Evolutionary conservation across 2,888 invertebrate genomes (phyloP).

Genomic region (Capitulum mitella): DNA sequence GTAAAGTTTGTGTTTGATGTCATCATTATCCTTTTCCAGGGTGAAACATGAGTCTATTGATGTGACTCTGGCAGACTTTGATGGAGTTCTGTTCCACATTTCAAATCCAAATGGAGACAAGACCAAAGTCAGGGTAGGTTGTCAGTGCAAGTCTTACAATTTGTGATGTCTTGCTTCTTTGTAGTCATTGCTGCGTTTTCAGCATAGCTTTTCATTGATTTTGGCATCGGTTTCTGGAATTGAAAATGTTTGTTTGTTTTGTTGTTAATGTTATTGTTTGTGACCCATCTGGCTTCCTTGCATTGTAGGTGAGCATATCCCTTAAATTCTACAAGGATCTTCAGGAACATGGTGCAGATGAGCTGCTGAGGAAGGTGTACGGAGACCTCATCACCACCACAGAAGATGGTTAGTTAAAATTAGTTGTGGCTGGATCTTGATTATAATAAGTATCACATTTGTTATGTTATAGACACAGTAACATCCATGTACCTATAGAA

Average conservation of each 20-base stretch:
- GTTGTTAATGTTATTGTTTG: no score
- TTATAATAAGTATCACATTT: no score
- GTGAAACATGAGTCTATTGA: slow-evolving; percentile 76
- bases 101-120: slow-evolving; percentile 95
- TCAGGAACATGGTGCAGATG: slow-evolving; percentile 96
- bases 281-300: no score
- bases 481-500: no score
- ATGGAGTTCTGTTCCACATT: slow-evolving; percentile 97
- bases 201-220: no score
- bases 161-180: no score
- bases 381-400: slow-evolving; percentile 71
- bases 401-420: slow-evolving; percentile 71
- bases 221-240: no score
- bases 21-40: not conserved
- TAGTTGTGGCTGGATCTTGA: no score
- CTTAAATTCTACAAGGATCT: slow-evolving; percentile 97
- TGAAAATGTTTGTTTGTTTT: no score
- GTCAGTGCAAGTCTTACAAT: no score
- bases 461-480: no score
- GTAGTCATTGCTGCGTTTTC: no score
- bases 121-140: slow-evolving; percentile 81
- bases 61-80: slow-evolving; percentile 92
- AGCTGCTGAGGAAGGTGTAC: slow-evolving; percentile 87
- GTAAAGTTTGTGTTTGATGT: not conserved
- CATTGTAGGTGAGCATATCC: slow-evolving; percentile 85